Evolutionary conservation across 2,113 vertebrate genomes (phyloP).

Genomic region (Urocolius indicus): DNA sequence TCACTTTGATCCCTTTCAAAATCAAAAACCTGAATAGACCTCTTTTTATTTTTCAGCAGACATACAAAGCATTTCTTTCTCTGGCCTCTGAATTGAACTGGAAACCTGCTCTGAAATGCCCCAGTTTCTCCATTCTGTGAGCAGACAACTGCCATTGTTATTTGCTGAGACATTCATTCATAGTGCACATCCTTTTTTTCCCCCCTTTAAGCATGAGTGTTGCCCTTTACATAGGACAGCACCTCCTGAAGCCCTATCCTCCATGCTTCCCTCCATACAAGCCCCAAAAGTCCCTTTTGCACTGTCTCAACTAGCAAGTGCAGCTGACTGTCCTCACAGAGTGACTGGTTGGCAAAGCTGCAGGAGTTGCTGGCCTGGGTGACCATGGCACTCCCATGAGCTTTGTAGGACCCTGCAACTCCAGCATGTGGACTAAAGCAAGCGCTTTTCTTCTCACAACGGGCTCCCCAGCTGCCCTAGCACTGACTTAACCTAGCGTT

Average conservation of each 20-base stretch:
- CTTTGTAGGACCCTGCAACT: not conserved
- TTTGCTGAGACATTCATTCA: not conserved
- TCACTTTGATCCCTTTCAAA: not conserved
- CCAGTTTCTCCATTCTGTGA: not conserved
- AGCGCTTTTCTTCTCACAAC: not conserved
- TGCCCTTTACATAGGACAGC: not conserved
- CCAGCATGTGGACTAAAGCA: not conserved
- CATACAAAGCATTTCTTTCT: constrained; percentile 28
- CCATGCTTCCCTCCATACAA: not conserved
- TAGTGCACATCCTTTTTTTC: not conserved
- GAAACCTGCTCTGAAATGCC: constrained; percentile 38
- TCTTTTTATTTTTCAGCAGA: not conserved
- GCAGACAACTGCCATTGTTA: not conserved
- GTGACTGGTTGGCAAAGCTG: not conserved
- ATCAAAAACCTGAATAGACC: not conserved
- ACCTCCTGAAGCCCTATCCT: not conserved
- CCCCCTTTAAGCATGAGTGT: not conserved
- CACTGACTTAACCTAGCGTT: not conserved
- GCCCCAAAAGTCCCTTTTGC: not conserved
- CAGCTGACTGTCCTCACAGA: not conserved
- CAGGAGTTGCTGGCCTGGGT: not conserved
- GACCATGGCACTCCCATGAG: not conserved
- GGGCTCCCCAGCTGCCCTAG: not conserved
- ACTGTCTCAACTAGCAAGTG: not conserved
- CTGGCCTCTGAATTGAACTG: not conserved